Base-by-base conservation (phyloP, 2,888 invertebrate species). In the Drosophila ustulata region DNA sequence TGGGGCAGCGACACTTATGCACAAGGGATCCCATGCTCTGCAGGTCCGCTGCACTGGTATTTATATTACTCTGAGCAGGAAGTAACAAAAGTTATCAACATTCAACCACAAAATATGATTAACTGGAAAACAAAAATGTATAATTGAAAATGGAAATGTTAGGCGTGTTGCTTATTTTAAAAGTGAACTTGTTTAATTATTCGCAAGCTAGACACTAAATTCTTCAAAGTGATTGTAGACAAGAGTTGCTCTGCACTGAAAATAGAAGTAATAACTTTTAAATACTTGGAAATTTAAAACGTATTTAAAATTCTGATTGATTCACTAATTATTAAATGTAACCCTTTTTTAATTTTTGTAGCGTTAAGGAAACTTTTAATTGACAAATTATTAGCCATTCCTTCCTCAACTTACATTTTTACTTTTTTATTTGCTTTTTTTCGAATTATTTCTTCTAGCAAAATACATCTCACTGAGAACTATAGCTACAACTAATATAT, bases 1-100 rank as follows among this genome's bases (percentile, higher is more conserved):
- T 43, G 61, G 30, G 32, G 43, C 55, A 78, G 57, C 62, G 47
- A 55, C 66, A 74, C 68, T 66, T 76, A 63, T 67, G 78, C 78
- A 59, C 68, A 72, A 70, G 71, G 75, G 71, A 66, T 49, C 52
- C 23, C 47, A 32, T 41, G 13, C 41, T 30, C 13, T 25, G 52
- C 65, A 46, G 51, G 52, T 61, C 37, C 37, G 52, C 46, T 18
- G 11, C 18, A 34, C 26, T 28, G 39, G n/a, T n/a, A 3, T 52
- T 23, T 13, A 37, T 37, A 52, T 47, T 47, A 45, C 32, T 25
- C 34, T 55, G 30, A 34, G 28, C 32, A 32, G 50, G 61, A 39
- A 51, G 72, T 55, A 46, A 13, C 6, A 6, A 59, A 39, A 51
- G 63, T 68, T 68, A 26, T 8, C 0, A 0, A 45, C 53, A 32